Base-by-base conservation (phyloP, 2,888 invertebrate genomes). In the Parnassius apollo region DNA sequence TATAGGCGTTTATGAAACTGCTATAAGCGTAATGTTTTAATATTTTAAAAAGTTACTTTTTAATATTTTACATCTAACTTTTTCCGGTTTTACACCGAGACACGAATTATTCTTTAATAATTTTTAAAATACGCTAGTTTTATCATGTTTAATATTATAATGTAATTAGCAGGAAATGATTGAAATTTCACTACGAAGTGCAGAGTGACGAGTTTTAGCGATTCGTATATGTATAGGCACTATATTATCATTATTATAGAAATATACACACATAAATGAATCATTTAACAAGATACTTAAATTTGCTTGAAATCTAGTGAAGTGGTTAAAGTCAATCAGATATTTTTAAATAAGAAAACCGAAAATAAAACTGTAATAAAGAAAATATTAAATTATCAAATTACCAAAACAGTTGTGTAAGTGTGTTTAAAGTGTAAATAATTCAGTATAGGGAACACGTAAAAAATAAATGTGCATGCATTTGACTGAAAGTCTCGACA, bases 271-370 rank as follows among this genome's bases (percentile, higher is more conserved):
- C 71, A 73, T 73, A 68, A 68, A 75, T 72, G 70, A 73, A 76
- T 71, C 71, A 35, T 72, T 75, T 76, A 75, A 78, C 77, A 70
- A 71, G 85, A 90, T 88, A 88, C 77, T 87, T 91, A 91, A 91
- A 91, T 91, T 91, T 91, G 91, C 91, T 91, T 91, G 90, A 84
- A 74, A 77, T 71, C 67, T 65, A 67, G 65, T 70, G 75, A 77
- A 71, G 76, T 75, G 69, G 68, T 69, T 35, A 69, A 64, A 61
- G 42, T 61, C 22, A 45, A 54, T 44, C 42, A 50, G 42, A 35
- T 22, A 35, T n/a, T 48, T 57, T 53, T 53, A 62, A 67, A 68
- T 48, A 56, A 64, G 12, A n/a, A 48, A 67, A 66, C 61, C 49
- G 69, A 73, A 66, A 68, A 57, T 60, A 67, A 75, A 49, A 49